Conservation (phyloP, 1,140 invertebrate genomes). For the Drosophila busckii region DNA sequence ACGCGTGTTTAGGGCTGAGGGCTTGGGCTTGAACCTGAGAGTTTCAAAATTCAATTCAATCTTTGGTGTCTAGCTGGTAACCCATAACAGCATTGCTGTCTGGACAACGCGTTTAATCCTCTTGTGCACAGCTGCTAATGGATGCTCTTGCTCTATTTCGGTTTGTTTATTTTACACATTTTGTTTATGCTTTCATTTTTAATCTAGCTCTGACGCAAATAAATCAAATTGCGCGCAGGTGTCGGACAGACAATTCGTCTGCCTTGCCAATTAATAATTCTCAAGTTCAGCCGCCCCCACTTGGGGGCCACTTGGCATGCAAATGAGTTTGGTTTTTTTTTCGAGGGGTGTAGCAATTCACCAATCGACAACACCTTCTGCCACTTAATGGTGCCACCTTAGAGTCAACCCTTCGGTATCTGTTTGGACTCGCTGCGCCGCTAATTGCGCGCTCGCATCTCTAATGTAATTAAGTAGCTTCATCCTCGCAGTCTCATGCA, state of each 20-base stretch:
- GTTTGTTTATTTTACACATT: constrained; percentile 39
- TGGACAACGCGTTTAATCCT: background rate
- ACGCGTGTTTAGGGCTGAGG: constrained; percentile 17
- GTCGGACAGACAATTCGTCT: constrained; percentile 8
- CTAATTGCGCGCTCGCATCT: constrained; percentile 68
- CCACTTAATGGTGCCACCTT: constrained; percentile 41
- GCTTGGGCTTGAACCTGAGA: constrained; percentile 11
- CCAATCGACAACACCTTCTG: constrained; percentile 50
- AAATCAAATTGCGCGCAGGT: constrained; percentile 40
- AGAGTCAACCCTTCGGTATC: constrained; percentile 31
- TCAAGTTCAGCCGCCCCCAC: constrained; percentile 19
- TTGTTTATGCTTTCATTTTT: constrained; percentile 31
- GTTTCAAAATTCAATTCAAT: constrained; percentile 28
- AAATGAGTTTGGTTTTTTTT: constrained; percentile 12
- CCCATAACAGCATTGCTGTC: constrained; percentile 9
- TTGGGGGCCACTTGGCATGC: constrained; percentile 8
- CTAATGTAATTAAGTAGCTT: constrained; percentile 58
- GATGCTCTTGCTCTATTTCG: background rate
- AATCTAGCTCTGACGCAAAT: constrained; percentile 54
- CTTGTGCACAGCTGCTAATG: constrained; percentile 43
- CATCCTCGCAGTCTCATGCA: constrained; percentile 32
- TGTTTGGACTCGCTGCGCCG: constrained; percentile 9
- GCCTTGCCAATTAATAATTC: constrained; percentile 36
- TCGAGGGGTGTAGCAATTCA: background rate
- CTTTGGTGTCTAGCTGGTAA: constrained; percentile 1